Evolutionary conservation across 2,113 vertebrate genomes (phyloP), one percentile per base, ranked within the genome.

Genomic region (Pycnonotus jocosus): DNA sequence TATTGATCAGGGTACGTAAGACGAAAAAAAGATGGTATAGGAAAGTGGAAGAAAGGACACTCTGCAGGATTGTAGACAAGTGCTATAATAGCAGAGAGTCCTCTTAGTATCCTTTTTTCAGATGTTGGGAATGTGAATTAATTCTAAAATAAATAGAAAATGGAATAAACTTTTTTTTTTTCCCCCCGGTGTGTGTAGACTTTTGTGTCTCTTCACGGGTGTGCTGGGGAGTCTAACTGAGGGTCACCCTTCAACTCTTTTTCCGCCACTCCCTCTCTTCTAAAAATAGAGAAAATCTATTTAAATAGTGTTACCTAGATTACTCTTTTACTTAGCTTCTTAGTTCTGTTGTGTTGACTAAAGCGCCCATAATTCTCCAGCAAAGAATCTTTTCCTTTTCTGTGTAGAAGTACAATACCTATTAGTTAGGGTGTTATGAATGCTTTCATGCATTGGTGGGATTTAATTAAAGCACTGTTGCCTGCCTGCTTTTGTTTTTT

Each of bases 381-480:
- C 24, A 73, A 56, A 35, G 4, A 8, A 5, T 37, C 18, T 56
- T 80, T 9, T 25, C 10, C 25, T n/a, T 88, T 77, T 61, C 31
- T n/a, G 4, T 15, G 23, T 44, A 69, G 40, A 83, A n/a, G 17
- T 35, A 2, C 31, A 44, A 16, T 58, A 18, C 5, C 6, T 8
- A 0, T n/a, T 73, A 60, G 37, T 60, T 51, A 45, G 11, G 11
- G 19, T 24, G 8, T 87, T 70, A 13, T 35, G 14, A 93, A 54
- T 45, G 58, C 38, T 57, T 70, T 91, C 54, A 45, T 58, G 37
- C 15, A 33, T 48, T 80, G 33, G n/a, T 64, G 78, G n/a, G 51
- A 66, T 88, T 95, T 92, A 61, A 54, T 76, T 54, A 73, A 93
- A 80, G 78, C 58, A 40, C 72, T 74, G 21, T 66, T 95, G 87